Evolutionary conservation across 1,140 invertebrate genomes (phyloP), one percentile per base, ranked within the genome.

Genomic region (Fopius arisanus): DNA sequence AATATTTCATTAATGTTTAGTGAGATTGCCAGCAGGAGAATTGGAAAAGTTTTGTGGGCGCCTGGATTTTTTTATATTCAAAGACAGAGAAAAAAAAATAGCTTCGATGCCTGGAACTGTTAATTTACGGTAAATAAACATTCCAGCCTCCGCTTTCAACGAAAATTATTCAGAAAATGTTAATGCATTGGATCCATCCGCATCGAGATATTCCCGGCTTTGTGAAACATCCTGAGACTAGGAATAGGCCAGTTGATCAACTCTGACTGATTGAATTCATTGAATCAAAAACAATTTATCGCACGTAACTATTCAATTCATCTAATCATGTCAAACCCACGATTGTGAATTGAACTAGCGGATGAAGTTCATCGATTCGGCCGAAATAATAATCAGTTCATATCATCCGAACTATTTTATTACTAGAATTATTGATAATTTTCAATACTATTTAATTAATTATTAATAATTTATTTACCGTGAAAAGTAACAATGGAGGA

Each of bases 61-160:
- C 43, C 43, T 48, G 43, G n/a, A 48, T 48, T 48, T 48, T 48
- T 48, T 48, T 48, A 48, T n/a, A 48, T 48, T 48, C 43, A 48
- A 74, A 43, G 63, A 28, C 43, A 51, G 63, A 51, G 63, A 80
- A 78, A 84, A 77, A 16, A 5, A 59, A 26, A 28, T 59, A 26
- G 54, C 54, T 59, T 12, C 67, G 74, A 59, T 70, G 71, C 72
- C 70, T 77, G 76, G 75, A 79, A 78, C 37, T 43, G 72, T 78
- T 78, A 78, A 72, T 74, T 74, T 77, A 73, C 75, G 74, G 48
- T 59, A 65, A 48, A 62, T 76, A 78, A 77, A 82, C 80, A 82
- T 82, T 82, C 81, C 81, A 81, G 78, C 78, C 54, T 59, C 54
- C 75, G 77, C 78, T 82, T 82, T 79, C 77, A 78, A 78, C 65